Base-by-base conservation (phyloP, 2,888 invertebrate genomes). In the Ormyrus pomaceus region DNA sequence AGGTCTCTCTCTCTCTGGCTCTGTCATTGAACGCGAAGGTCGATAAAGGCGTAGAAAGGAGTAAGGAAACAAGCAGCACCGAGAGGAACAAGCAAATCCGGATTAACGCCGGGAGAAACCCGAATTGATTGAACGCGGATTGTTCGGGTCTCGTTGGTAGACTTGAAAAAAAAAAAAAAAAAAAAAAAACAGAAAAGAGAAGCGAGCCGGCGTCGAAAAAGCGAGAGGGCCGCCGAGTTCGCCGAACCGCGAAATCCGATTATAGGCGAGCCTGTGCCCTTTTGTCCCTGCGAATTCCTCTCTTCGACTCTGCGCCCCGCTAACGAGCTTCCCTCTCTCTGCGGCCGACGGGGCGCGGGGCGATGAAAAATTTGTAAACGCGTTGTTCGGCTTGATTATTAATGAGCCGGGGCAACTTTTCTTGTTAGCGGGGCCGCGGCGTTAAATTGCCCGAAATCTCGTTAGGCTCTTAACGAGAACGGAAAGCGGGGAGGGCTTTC, bases 221-320 rank as follows among this genome's bases (percentile, higher is more conserved):
- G 46, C 19, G 55, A 4, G 34, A 46, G 11, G 5, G 50, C 11
- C 6, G 50, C 11, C 6, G 48, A n/a, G 7, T 4, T n/a, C 56
- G 62, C 10, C 68, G 78, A 68, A 73, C 78, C 73, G 68, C 78
- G 53, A 78, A 78, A 78, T 78, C 72, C 78, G 68, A 73, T 78
- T 78, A 78, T n/a, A 34, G 13, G 19, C 55, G 45, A 65, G 71
- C 53, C 11, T 50, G 50, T 6, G 19, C 58, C 9, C 13, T 55
- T 51, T 64, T 56, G 61, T 69, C 13, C 68, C 73, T 7, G 10
- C 58, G 11, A 66, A n/a, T 76, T 61, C 64, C 46, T 10, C 46
- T 10, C 46, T 45, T 46, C 62, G 55, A 13, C 48, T 58, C 6
- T 7, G 13, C 58, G 45, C 2, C 6, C 58, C 55, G 8, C 34